phyloP scores from a whole-genome alignment of 2,888 invertebrate species.

The Ypsolopha sequella region DNA sequence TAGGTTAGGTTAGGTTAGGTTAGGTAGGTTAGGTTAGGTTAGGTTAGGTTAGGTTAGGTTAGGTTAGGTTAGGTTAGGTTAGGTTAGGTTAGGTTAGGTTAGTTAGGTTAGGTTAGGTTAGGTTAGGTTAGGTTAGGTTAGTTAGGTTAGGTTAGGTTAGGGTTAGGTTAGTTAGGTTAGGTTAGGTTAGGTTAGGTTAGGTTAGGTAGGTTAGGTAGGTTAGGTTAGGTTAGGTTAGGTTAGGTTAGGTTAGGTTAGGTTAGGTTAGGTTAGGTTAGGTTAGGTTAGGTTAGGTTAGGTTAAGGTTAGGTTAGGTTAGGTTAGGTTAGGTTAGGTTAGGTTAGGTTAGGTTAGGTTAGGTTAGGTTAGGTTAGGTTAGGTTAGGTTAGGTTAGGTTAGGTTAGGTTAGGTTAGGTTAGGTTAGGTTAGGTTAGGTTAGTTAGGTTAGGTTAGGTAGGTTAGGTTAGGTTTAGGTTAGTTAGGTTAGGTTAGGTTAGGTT shows the following conservation, averaged over 20 bases:
- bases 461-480: conserved; percentile 11
- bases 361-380: conserved; percentile 10
- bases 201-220: conserved; percentile 7
- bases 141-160: conserved; percentile 6
- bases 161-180: conserved; percentile 6
- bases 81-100: conserved; percentile 6
- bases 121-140: conserved; percentile 5
- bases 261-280: conserved; percentile 9
- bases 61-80: conserved; percentile 6
- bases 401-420: conserved; percentile 3
- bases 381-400: conserved; percentile 2
- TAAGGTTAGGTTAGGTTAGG: conserved; percentile 8
- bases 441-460: conserved; percentile 2
- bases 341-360: conserved; percentile 17
- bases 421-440: conserved; percentile 4
- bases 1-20: conserved; percentile 6
- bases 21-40: conserved; percentile 6
- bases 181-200: conserved; percentile 6
- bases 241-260: conserved; percentile 7
- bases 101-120: conserved; percentile 6
- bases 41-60: conserved; percentile 7
- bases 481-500: conserved; percentile 13
- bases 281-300: conserved; percentile 7
- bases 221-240: conserved; percentile 7
- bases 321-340: conserved; percentile 18